A percentile compares a stretch with the other conserved stretches of the same genome.
Evolutionary conservation across 2,113 vertebrate species (phyloP).

Genomic region (Mus musculus): GRCm39 chr13:112451501-112452000

Average conservation of each 20-base stretch:
- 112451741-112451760: not conserved
- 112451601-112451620: not conserved
- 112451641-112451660: not conserved
- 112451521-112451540: not conserved
- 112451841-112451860: not conserved
- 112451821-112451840: not conserved
- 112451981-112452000: not conserved
- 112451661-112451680: not conserved
- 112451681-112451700: not conserved
- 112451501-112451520: not conserved
- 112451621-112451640: not conserved
- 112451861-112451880: not conserved
- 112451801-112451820: not conserved
- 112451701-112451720: not conserved
- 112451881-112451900: not conserved
- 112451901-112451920: not conserved
- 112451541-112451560: not conserved
- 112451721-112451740: not conserved
- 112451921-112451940: not conserved
- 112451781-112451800: not conserved
- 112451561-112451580: not conserved
- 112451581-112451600: not conserved
- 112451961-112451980: not conserved
- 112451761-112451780: not conserved
- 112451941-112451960: not conserved